Percentiles rank a stretch among this genome's conserved stretches.
phyloP scores from a whole-genome alignment of 2,113 vertebrate genomes.

The Lepus americanus region DNA sequence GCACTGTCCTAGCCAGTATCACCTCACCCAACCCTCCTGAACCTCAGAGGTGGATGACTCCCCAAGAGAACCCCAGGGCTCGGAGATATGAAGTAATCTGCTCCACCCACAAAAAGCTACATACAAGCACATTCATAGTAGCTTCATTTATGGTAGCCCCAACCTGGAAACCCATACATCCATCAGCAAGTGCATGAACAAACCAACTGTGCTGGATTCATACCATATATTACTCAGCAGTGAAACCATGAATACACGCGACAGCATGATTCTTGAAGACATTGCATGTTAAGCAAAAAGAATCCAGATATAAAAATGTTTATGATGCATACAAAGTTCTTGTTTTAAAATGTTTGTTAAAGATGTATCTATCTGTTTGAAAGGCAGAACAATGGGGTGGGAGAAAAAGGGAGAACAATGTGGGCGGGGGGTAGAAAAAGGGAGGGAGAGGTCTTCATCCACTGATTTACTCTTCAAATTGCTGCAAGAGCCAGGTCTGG shows the following conservation, averaged over 20 bases:
- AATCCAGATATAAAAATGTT: slow-evolving; percentile 11
- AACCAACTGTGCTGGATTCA: neutral
- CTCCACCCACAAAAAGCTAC: neutral
- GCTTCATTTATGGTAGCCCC: slow-evolving; percentile 33
- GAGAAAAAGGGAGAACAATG: no score
- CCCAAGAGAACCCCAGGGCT: neutral
- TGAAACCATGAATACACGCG: neutral
- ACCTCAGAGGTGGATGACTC: neutral
- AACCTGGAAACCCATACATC: slow-evolving; percentile 12
- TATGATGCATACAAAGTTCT: neutral
- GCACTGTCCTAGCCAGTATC: neutral
- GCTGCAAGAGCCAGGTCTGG: no score
- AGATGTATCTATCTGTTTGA: no score
- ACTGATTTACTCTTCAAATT: no score
- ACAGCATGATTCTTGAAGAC: neutral
- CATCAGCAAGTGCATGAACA: neutral
- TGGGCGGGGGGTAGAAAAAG: no score
- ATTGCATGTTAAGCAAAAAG: neutral
- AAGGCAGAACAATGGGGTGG: no score
- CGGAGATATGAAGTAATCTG: neutral
- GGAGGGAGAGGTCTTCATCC: no score
- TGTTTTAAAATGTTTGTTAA: no score
- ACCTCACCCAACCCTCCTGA: neutral
- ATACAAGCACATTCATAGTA: neutral
- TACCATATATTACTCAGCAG: neutral